Percentiles rank a stretch among this genome's conserved stretches.
These are phyloP conservation scores for Noturus placidus DNA, from an alignment of 2,113 vertebrate genomes.

Conservation along the genomic window DNA sequence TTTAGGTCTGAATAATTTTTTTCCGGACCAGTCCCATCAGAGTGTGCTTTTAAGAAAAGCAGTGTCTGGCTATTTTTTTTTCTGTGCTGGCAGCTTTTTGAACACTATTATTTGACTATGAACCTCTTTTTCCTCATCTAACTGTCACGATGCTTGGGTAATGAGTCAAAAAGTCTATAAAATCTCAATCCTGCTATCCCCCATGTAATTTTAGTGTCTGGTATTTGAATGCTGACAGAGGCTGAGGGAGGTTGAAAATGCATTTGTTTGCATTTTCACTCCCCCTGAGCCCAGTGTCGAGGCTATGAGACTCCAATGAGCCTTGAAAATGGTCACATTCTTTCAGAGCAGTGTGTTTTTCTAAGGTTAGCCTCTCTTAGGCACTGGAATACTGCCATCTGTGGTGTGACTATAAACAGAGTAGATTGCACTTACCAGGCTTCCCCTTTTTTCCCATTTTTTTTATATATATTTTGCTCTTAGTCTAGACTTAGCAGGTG, in stretches of 20 bases:
- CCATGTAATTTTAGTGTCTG: conserved; percentile 61
- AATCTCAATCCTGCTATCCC: conserved; percentile 55
- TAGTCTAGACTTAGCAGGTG: conserved; percentile 67
- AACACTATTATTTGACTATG: conserved; percentile 54
- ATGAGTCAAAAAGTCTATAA: conserved; percentile 50
- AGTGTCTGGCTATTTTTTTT: conserved; percentile 30
- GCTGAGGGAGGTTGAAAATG: conserved; percentile 59
- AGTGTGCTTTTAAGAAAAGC: conserved; percentile 44
- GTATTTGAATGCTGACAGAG: conserved; percentile 55
- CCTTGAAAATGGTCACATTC: conserved; percentile 72
- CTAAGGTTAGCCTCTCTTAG: conserved; percentile 63
- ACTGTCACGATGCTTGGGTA: conserved; percentile 26
- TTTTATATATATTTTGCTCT: neutral
- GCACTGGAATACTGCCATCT: conserved; percentile 27
- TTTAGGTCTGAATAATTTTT: conserved; percentile 9
- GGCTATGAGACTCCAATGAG: conserved; percentile 44
- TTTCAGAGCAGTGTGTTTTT: conserved; percentile 69
- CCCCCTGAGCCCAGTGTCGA: conserved; percentile 49
- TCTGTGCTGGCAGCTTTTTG: conserved; percentile 43
- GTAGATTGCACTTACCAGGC: neutral
- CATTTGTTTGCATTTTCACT: conserved; percentile 65
- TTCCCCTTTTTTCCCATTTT: conserved; percentile 22
- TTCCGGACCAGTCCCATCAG: conserved; percentile 13
- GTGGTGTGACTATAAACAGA: conserved; percentile 41
- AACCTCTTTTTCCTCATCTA: conserved; percentile 45